Evolutionary conservation across 2,888 invertebrate genomes (phyloP), one percentile per base, ranked within the genome.

Genomic region (Aporophyla nigra): DNA sequence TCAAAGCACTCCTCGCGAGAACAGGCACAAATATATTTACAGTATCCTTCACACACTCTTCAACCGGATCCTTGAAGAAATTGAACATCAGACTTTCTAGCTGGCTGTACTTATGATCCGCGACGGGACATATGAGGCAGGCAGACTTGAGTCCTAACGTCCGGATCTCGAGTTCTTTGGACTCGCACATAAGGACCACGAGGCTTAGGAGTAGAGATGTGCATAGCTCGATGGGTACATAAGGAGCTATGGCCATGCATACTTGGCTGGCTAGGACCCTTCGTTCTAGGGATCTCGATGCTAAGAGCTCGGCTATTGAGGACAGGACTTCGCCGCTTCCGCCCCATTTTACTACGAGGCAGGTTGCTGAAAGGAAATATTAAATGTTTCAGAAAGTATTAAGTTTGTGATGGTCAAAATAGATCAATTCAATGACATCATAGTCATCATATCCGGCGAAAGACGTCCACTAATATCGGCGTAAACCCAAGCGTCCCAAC

Each of bases 271-370:
- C 96, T 33, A 96, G 81, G 66, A 95, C 82, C 0, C 96, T 88
- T 1, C 96, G 92, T 71, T 96, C 96, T 0, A 90, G 86, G 0
- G 96, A 95, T 7, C 94, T 90, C 0, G 96, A 96, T 0, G 95
- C 93, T 5, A 96, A 87, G 0, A 96, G 85, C 74, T 96, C 96
- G 0, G 96, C 96, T 80, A 96, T 93, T 19, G 95, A 93, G 0
- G 96, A 96, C 19, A 96, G 78, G 0, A 96, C 95, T 83, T 96
- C 96, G 46, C 95, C 96, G 75, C 95, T 94, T 14, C 96, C 96
- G 1, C 96, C 96, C 96, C 96, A 96, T 90, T 96, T 96, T 46
- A 96, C 96, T 85, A 96, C 91, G 6, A 96, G 91, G 68, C 96
- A 94, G 51, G 95, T 93, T 24, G 96, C 97, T 97, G 93, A 7